These are phyloP conservation scores for Gadopsis bispinosus DNA, from an alignment of 2,797 vertebrate genomes.

Conservation along the genomic window DNA sequence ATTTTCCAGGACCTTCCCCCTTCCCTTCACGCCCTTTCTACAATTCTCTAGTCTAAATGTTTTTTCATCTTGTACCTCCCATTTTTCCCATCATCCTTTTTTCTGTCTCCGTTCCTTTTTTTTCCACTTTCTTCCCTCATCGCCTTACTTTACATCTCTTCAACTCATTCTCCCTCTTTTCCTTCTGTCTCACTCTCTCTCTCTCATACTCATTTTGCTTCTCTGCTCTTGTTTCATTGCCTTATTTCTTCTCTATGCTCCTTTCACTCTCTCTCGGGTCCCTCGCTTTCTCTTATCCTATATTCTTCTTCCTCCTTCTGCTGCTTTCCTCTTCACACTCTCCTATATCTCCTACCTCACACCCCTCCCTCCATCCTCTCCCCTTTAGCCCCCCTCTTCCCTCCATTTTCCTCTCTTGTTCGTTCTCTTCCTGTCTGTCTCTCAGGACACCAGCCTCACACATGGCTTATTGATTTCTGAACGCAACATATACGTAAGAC, in stretches of 20 bases:
- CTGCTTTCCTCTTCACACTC: constrained; percentile 42
- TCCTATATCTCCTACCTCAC: constrained; percentile 35
- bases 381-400: constrained; percentile 14
- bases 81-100: constrained; percentile 6
- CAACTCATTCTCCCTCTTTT: background rate
- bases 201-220: constrained; percentile 4
- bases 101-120: background rate
- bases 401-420: constrained; percentile 27
- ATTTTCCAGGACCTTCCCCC: constrained; percentile 20
- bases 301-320: constrained; percentile 35
- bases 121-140: background rate
- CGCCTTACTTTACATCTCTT: background rate
- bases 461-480: constrained; percentile 77
- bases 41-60: constrained; percentile 45
- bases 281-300: constrained; percentile 25
- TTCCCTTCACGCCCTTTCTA: constrained; percentile 21
- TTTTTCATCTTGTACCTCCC: constrained; percentile 47
- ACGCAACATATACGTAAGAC: constrained; percentile 44
- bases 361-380: constrained; percentile 22
- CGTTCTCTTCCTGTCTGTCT: constrained; percentile 33
- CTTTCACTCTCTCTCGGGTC: constrained; percentile 19
- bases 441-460: constrained; percentile 74
- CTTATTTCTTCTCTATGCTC: constrained; percentile 25
- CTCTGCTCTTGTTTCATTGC: constrained; percentile 26
- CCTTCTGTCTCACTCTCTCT: background rate